A percentile compares a stretch with the other conserved stretches of the same genome.
Evolutionary conservation across 2,797 vertebrate species (phyloP).

Genomic region (Leucoraja ocellata): DNA sequence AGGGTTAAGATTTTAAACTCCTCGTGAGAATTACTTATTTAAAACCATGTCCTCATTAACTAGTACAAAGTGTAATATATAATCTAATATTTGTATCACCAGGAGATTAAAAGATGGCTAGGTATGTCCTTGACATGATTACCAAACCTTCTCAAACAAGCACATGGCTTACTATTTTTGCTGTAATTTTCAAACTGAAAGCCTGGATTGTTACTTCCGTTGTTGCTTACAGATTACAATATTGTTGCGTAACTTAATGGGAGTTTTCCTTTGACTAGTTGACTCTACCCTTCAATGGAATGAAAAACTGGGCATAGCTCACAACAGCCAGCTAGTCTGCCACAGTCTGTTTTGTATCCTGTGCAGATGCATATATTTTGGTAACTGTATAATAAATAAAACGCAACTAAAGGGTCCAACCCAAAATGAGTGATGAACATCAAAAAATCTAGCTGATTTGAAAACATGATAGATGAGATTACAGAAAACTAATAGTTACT

Average conservation of each 20-base stretch:
- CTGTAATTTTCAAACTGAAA: neutral
- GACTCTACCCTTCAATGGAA: neutral
- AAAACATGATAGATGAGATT: no score
- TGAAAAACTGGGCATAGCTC: neutral
- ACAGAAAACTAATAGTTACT: no score
- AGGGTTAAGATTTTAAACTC: neutral
- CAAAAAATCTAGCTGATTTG: no score
- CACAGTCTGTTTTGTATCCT: neutral
- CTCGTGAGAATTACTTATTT: neutral
- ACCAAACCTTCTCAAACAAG: neutral
- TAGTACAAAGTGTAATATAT: neutral
- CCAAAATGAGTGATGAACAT: no score
- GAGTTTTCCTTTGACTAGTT: neutral
- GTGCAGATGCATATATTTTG: neutral
- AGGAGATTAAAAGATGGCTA: neutral
- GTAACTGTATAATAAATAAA: neutral
- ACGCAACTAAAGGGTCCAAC: no score
- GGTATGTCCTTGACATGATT: conserved; percentile 4
- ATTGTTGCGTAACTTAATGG: neutral
- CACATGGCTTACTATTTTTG: neutral
- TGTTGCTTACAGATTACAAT: neutral
- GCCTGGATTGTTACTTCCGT: neutral
- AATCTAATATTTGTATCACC: neutral
- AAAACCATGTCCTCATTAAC: conserved; percentile 8
- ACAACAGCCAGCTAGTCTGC: neutral